A percentile compares a stretch with the other conserved stretches of the same genome.
Evolutionary conservation across 2,888 invertebrate genomes (phyloP).

Genomic region (Hydraecia micacea): DNA sequence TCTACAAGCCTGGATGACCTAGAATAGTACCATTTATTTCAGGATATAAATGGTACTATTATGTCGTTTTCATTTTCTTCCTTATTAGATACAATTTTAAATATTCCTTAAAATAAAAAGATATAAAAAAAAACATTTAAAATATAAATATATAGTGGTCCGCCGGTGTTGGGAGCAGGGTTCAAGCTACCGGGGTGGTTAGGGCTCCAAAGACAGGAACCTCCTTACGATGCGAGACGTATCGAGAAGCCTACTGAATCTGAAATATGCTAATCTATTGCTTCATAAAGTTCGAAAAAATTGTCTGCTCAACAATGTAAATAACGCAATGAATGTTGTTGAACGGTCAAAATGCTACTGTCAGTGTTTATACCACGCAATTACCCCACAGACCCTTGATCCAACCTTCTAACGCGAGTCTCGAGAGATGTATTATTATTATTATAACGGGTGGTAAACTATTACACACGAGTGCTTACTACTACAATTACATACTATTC

Average conservation of each 20-base stretch:
- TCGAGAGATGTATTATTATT: slow-evolving; percentile 2
- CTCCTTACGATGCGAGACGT: not conserved
- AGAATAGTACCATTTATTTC: no score
- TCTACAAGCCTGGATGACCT: not conserved
- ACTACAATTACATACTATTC: not conserved
- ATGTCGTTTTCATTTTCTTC: not conserved
- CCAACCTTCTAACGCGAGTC: not conserved
- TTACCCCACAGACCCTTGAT: not conserved
- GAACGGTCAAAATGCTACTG: not conserved
- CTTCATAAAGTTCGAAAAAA: not conserved
- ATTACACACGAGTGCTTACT: not conserved
- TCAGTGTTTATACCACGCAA: not conserved
- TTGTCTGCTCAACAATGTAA: not conserved
- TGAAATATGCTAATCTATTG: not conserved
- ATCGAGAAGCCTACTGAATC: not conserved
- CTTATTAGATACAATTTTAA: not conserved
- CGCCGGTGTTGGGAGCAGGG: not conserved
- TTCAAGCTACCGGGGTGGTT: not conserved
- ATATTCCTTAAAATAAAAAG: not conserved
- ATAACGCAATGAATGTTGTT: not conserved
- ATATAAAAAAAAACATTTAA: not conserved
- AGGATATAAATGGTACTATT: not conserved
- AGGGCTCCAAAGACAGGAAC: not conserved
- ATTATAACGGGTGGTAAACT: not conserved
- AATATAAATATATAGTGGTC: not conserved